Percentiles rank a stretch among this genome's conserved stretches.
phyloP scores from a whole-genome alignment of 2,888 invertebrate species.

The Drosophila anomelani region DNA sequence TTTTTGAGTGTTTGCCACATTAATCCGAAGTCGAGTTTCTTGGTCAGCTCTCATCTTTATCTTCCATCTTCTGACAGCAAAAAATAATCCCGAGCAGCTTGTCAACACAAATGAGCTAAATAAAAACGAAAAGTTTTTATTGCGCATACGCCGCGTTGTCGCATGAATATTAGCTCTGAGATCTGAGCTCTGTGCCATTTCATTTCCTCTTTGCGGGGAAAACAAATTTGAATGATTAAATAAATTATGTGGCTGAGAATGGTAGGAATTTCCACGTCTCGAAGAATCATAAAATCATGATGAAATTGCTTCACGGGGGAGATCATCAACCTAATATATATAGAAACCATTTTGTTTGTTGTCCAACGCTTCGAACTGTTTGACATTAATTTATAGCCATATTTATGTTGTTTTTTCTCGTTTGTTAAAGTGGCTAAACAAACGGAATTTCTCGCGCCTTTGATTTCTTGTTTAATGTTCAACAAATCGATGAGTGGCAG shows the following conservation, averaged over 20 bases:
- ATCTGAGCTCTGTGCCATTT: slow-evolving; percentile 17
- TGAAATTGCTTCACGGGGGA: slow-evolving; percentile 4
- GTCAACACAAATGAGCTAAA: slow-evolving; percentile 38
- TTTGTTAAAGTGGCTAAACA: slow-evolving; percentile 18
- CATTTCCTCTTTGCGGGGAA: slow-evolving; percentile 28
- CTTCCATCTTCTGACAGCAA: slow-evolving; percentile 1
- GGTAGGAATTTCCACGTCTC: slow-evolving; percentile 29
- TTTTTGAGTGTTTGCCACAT: slow-evolving; percentile 7
- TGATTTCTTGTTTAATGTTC: slow-evolving; percentile 52
- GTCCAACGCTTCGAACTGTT: slow-evolving; percentile 23
- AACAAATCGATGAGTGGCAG: slow-evolving; percentile 63
- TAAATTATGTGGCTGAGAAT: slow-evolving; percentile 63
- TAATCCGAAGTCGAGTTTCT: slow-evolving; percentile 1
- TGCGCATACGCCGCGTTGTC: slow-evolving; percentile 63
- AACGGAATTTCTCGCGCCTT: slow-evolving; percentile 10
- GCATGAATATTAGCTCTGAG: slow-evolving; percentile 24
- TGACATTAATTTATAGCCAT: slow-evolving; percentile 24
- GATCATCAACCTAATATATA: slow-evolving; percentile 22
- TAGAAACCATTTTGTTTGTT: slow-evolving; percentile 4
- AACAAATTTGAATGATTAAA: slow-evolving; percentile 54
- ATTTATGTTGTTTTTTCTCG: background rate
- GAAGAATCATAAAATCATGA: slow-evolving; percentile 18
- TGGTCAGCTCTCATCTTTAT: slow-evolving; percentile 3
- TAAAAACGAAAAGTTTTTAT: slow-evolving; percentile 59
- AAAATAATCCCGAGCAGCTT: slow-evolving; percentile 23